Conservation (phyloP, 1,140 invertebrate genomes). For the Triops cancriformis region DNA sequence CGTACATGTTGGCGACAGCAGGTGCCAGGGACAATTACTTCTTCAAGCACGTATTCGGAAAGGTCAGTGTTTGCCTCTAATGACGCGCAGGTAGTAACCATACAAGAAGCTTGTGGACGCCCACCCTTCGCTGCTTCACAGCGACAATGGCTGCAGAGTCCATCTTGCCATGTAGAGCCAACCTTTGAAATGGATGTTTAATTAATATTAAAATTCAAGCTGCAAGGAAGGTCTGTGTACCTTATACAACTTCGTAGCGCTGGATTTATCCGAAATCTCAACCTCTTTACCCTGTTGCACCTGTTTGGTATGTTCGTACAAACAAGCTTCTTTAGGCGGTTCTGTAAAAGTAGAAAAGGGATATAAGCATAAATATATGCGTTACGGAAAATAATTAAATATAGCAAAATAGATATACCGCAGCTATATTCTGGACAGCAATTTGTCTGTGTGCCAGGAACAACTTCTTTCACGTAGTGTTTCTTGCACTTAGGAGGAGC, state of each 20-base stretch:
- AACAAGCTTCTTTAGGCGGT: constrained; percentile 57
- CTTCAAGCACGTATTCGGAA: constrained; percentile 38
- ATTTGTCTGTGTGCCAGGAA: constrained; percentile 39
- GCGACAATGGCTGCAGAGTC: constrained; percentile 53
- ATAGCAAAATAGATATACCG: constrained; percentile 41
- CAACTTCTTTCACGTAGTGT: constrained; percentile 45
- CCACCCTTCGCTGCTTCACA: constrained; percentile 41
- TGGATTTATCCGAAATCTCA: background rate
- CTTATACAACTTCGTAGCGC: background rate
- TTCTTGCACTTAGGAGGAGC: constrained; percentile 46
- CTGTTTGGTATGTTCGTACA: constrained; percentile 47
- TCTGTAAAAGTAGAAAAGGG: constrained; percentile 41
- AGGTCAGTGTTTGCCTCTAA: constrained; percentile 29
- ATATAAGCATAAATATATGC: background rate
- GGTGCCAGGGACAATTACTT: constrained; percentile 43
- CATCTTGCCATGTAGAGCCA: constrained; percentile 56
- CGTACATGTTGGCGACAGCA: constrained; percentile 53
- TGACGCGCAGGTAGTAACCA: constrained; percentile 24
- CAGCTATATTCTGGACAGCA: constrained; percentile 60
- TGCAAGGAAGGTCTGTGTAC: background rate
- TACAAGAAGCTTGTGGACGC: constrained; percentile 16
- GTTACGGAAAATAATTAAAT: background rate
- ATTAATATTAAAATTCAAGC: background rate
- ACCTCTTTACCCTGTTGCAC: constrained; percentile 50
- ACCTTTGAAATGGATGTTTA: constrained; percentile 28